Evolutionary conservation across 2,113 vertebrate species (phyloP).

Genomic region (Onychorhynchus coronatus): DNA sequence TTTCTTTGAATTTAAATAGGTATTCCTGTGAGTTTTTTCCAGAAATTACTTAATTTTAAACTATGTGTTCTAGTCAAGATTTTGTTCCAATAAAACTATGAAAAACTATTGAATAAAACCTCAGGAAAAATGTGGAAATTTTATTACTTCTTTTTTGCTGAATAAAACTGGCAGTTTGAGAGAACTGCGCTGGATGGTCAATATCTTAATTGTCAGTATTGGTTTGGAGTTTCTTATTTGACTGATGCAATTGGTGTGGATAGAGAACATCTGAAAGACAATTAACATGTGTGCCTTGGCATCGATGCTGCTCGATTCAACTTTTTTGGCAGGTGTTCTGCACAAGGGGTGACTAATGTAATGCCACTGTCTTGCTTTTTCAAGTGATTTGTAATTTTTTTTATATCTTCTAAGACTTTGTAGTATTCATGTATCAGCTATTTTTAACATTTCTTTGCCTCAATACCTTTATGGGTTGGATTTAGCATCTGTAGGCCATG

Average conservation of each 20-base stretch:
- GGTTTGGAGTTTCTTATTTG: not conserved
- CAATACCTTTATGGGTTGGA: not conserved
- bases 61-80: not conserved
- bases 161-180: not conserved
- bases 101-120: not conserved
- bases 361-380: not conserved
- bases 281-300: not conserved
- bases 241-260: not conserved
- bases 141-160: not conserved
- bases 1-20: not conserved
- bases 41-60: not conserved
- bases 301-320: not conserved
- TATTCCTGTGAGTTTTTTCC: not conserved
- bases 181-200: rapidly evolving
- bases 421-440: not conserved
- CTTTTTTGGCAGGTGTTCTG: not conserved
- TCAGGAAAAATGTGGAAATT: not conserved
- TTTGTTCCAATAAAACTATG: not conserved
- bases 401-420: not conserved
- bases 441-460: not conserved
- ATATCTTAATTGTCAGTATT: not conserved
- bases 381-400: not conserved
- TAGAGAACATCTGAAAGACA: not conserved
- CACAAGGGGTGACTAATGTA: not conserved
- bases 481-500: not conserved